Evolutionary conservation across 2,797 vertebrate species (phyloP), one percentile per base, ranked within the genome.

Genomic region (Xerus rutilus): DNA sequence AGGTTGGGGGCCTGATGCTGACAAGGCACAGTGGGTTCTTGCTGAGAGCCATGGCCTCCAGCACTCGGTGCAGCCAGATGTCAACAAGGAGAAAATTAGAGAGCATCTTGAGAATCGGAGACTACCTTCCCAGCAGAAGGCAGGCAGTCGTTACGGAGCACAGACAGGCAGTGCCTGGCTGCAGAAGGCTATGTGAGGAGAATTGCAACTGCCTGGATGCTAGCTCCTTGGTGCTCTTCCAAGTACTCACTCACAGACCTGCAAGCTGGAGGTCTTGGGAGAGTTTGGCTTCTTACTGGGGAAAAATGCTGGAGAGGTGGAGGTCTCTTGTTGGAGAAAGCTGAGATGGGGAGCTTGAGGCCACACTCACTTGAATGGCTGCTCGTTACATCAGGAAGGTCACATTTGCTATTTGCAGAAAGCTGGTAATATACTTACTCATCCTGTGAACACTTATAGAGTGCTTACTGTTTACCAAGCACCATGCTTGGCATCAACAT

Each of bases 11-110:
- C 62, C 72, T n/a, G 70, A 82, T 20, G 45, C 25, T 7, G 43
- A 47, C 52, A 21, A 28, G 43, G n/a, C 65, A 30, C 32, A 4
- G 20, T 3, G 25, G 35, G 35, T 43, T 54, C 32, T 86, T 77
- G 54, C 35, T 11, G 3, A 86, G 67, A 30, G 3, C 35, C 47
- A 52, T n/a, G 49, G 86, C 45, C 84, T 47, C 43, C n/a, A 1
- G 67, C 78, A 20, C 47, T 76, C 5, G 0, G 2, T 1, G 3
- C 35, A 84, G 17, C 52, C 1, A 1, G 12, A 23, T 35, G 81
- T 85, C 73, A 54, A 59, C 2, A 72, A 94, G 82, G 70, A 96
- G 83, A 69, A 97, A 86, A 92, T 78, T n/a, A 84, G 20, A 76
- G 64, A 65, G 69, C 47, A 21, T 69, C 67, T 43, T 69, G 74